A percentile compares a stretch with the other conserved stretches of the same genome.
These are phyloP conservation scores for Enteromius unitaeniatus DNA, from an alignment of 2,797 vertebrate genomes.

Conservation along the genomic window DNA sequence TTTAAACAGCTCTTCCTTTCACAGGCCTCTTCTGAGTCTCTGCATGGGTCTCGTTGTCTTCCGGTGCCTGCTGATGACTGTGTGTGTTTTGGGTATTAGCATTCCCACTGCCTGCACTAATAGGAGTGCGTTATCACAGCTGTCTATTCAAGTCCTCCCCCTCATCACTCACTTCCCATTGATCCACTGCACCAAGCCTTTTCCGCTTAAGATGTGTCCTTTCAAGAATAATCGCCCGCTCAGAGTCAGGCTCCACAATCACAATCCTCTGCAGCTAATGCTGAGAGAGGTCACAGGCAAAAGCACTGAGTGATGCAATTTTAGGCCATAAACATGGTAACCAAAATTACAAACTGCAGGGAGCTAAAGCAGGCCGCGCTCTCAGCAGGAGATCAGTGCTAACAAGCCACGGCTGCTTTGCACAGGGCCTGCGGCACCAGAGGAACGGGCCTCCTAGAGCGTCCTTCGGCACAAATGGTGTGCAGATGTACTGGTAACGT, in stretches of 20 bases:
- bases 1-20: not conserved
- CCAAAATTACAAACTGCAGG: constrained; percentile 16
- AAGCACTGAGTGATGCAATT: constrained; percentile 14
- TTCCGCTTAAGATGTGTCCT: constrained; percentile 12
- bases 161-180: constrained; percentile 40
- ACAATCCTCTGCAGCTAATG: constrained; percentile 22
- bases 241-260: constrained; percentile 7
- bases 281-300: not conserved
- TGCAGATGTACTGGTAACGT: constrained; percentile 55
- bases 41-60: constrained; percentile 1
- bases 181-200: constrained; percentile 30
- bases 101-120: constrained; percentile 45
- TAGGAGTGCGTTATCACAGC: constrained; percentile 45
- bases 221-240: constrained; percentile 35
- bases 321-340: constrained; percentile 14
- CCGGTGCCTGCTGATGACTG: not conserved
- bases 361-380: constrained; percentile 8
- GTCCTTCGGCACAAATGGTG: constrained; percentile 43
- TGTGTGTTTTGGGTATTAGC: constrained; percentile 26
- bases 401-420: constrained; percentile 19
- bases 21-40: not conserved
- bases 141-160: constrained; percentile 35
- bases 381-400: constrained; percentile 30
- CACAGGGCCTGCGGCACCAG: constrained; percentile 11
- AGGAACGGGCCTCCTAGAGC: constrained; percentile 19